Conservation (phyloP, 2,113 vertebrate species). For the Elephantulus edwardii region DNA sequence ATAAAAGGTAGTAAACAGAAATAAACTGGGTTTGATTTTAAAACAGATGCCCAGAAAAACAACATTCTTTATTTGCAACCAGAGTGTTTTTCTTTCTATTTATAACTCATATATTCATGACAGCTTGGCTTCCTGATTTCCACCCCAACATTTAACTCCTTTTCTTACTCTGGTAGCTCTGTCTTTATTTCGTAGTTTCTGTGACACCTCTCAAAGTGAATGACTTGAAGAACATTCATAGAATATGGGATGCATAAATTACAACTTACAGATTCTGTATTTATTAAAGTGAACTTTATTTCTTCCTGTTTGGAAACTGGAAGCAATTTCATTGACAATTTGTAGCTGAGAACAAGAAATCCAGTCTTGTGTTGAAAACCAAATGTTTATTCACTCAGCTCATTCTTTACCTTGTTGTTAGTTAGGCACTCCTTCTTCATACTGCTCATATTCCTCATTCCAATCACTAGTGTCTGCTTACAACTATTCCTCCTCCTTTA, state of each 20-base stretch:
- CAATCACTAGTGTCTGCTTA: too few species aligned
- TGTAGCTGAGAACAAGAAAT: neutral
- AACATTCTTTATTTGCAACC: neutral
- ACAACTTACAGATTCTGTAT: neutral
- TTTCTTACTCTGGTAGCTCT: neutral
- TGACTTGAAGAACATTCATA: neutral
- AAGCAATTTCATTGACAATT: neutral
- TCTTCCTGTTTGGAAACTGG: neutral
- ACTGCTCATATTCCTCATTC: too few species aligned
- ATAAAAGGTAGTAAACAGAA: neutral
- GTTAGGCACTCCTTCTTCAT: neutral
- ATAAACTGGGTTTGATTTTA: neutral
- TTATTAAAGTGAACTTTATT: neutral
- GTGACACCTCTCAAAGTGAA: neutral
- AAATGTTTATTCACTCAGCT: neutral
- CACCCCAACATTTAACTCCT: neutral
- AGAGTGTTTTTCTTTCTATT: slow-evolving; percentile 1
- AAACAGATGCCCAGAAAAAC: neutral
- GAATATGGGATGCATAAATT: neutral
- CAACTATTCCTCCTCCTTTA: too few species aligned
- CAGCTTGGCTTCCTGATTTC: neutral
- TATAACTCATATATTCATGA: neutral
- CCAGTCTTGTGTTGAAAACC: neutral
- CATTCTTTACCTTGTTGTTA: neutral
- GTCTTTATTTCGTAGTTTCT: neutral